phyloP scores from a whole-genome alignment of 1,140 invertebrate genomes.

The Drosophila mayri region DNA sequence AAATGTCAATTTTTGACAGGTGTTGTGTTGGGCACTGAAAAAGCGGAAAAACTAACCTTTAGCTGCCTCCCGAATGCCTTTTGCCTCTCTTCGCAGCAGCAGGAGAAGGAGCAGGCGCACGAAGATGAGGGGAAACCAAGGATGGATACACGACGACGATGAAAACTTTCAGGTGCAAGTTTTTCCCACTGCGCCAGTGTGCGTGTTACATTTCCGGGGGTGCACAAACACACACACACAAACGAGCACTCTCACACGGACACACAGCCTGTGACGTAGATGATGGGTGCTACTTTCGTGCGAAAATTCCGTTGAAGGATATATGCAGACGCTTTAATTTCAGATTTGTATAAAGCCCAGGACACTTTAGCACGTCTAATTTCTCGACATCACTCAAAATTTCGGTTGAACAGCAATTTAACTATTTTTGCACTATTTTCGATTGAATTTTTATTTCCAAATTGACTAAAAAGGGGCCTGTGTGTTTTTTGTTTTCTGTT shows the following conservation, averaged over 20 bases:
- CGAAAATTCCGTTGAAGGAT: constrained; percentile 64
- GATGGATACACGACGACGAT: constrained; percentile 40
- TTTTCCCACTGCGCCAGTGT: constrained; percentile 64
- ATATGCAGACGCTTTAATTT: constrained; percentile 34
- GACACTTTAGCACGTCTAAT: constrained; percentile 11
- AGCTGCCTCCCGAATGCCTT: constrained; percentile 42
- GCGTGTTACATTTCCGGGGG: constrained; percentile 79
- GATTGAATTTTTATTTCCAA: constrained; percentile 37
- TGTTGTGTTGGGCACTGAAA: constrained; percentile 34
- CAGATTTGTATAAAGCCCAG: constrained; percentile 12
- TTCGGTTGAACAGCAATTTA: constrained; percentile 38
- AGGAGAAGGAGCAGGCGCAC: constrained; percentile 51
- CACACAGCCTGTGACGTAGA: constrained; percentile 70
- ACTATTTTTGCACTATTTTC: constrained; percentile 68
- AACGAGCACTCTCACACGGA: constrained; percentile 51
- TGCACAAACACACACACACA: constrained; percentile 54
- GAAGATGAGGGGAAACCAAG: constrained; percentile 39
- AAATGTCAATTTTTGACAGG: constrained; percentile 67
- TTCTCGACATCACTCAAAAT: constrained; percentile 45
- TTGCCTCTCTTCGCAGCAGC: constrained; percentile 39
- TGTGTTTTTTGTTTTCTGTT: constrained; percentile 17
- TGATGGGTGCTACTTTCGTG: constrained; percentile 35
- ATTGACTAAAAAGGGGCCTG: constrained; percentile 24
- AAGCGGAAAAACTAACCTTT: constrained; percentile 72
- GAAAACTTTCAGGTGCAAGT: constrained; percentile 81